Conservation (phyloP, 2,113 vertebrate species). For the Nannospalax galili region DNA sequence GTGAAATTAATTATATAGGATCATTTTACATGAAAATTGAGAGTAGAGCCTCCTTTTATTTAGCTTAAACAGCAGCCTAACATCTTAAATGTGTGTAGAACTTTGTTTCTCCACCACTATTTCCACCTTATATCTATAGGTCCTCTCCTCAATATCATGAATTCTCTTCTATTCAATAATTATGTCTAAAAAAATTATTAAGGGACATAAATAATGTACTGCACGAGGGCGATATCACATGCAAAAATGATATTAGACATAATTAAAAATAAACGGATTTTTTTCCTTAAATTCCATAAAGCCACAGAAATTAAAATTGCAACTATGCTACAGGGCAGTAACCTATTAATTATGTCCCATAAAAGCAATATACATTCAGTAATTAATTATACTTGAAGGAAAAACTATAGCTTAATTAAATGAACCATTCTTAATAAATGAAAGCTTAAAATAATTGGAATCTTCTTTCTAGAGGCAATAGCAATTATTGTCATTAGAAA, state of each 20-base stretch:
- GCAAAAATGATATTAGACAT: constrained; percentile 70
- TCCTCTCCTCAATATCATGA: neutral
- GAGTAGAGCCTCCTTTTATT: neutral
- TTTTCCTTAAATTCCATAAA: constrained; percentile 81
- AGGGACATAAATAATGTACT: constrained; percentile 76
- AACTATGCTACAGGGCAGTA: constrained; percentile 78
- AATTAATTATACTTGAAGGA: constrained; percentile 86
- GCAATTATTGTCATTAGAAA: constrained; percentile 76
- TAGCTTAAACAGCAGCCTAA: neutral
- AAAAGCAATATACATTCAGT: constrained; percentile 81
- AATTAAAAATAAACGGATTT: constrained; percentile 83
- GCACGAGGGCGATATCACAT: constrained; percentile 56
- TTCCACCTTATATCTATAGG: neutral
- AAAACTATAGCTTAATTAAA: constrained; percentile 86
- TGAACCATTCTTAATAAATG: constrained; percentile 83
- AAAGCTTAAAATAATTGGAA: constrained; percentile 81
- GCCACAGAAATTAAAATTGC: constrained; percentile 77
- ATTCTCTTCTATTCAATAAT: constrained; percentile 32
- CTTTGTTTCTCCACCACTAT: neutral
- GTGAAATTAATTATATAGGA: neutral
- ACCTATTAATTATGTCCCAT: constrained; percentile 83
- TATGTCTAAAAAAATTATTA: constrained; percentile 75
- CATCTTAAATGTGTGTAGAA: neutral
- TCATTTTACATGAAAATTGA: neutral
- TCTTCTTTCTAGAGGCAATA: constrained; percentile 71